Conservation (phyloP, 2,113 vertebrate species). For the Nyctereutes procyonoides region DNA sequence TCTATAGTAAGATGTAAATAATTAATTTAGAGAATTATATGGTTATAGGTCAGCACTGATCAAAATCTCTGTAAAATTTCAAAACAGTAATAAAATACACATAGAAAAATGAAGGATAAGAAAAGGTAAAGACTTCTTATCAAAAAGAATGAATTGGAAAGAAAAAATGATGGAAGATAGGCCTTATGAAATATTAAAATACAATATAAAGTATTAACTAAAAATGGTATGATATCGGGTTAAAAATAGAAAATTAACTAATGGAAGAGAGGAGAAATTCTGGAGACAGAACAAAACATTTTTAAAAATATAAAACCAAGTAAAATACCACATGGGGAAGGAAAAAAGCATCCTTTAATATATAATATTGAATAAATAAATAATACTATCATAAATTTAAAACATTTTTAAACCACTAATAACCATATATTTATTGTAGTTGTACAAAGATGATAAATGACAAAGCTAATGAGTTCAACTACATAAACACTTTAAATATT, state of each 20-base stretch:
- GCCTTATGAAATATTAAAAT: not conserved
- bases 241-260: slow-evolving; percentile 36
- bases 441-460: slow-evolving; percentile 1
- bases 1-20: not conserved
- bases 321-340: not conserved
- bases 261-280: not conserved
- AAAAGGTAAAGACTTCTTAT: not conserved
- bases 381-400: slow-evolving; percentile 7
- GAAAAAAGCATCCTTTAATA: not conserved
- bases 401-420: not conserved
- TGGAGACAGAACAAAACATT: not conserved
- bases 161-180: not conserved
- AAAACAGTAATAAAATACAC: slow-evolving; percentile 8
- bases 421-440: not conserved
- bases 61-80: slow-evolving; percentile 22
- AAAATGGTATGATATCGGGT: not conserved
- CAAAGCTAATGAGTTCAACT: not conserved
- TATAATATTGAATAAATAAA: too few relatives aligned
- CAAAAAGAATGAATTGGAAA: not conserved
- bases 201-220: not conserved
- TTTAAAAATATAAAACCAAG: slow-evolving; percentile 16
- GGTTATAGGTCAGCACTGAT: not conserved
- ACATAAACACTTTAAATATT: slow-evolving; percentile 13
- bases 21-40: not conserved
- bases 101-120: not conserved